Base-by-base conservation (phyloP, 2,113 vertebrate species). In the Eolophus roseicapilla region DNA sequence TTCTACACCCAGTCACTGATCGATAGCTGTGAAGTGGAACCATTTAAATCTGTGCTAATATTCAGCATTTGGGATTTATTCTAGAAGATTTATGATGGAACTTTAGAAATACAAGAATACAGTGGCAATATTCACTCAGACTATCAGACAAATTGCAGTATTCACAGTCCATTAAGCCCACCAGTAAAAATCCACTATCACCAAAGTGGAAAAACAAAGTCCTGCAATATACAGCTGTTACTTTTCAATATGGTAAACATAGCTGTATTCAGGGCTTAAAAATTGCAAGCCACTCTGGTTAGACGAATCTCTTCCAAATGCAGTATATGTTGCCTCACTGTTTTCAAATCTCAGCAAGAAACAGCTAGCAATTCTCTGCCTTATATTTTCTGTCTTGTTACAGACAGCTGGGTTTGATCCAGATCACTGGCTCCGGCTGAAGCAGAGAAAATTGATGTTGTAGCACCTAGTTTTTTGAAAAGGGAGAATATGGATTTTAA, bases 1-100 rank as follows among this genome's bases (percentile, higher is more conserved):
- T 92, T 74, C 37, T 0, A 0, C 50, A 33, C 33, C 28, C 0
- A 0, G 43, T 37, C 76, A 67, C 59, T 5, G 3, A 25, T 29
- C 0, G 0, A 9, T 35, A 75, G 50, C 71, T 81, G 50, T 35
- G n/a, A 80, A 83, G 59, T 62, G 43, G 55, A 77, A 70, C 73
- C 28, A 23, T 57, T 75, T 84, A 60, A 59, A 49, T 75, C 52
- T 88, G 25, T 90, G 75, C 55, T 93, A 63, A 46, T 67, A 28
- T 53, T 83, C 33, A 88, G 60, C 19, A 1, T 39, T 60, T 88
- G 52, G 53, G 62, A 71, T 78, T 96, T 81, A 63, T 71, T 81
- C 46, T 43, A 64, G 37, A 74, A 82, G 70, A 90, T 47, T 49
- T 88, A 15, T 50, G 28, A 44, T 78, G 55, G 35, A 81, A 60